Conservation (phyloP, 2,888 invertebrate genomes). For the Heliconius charithonia region DNA sequence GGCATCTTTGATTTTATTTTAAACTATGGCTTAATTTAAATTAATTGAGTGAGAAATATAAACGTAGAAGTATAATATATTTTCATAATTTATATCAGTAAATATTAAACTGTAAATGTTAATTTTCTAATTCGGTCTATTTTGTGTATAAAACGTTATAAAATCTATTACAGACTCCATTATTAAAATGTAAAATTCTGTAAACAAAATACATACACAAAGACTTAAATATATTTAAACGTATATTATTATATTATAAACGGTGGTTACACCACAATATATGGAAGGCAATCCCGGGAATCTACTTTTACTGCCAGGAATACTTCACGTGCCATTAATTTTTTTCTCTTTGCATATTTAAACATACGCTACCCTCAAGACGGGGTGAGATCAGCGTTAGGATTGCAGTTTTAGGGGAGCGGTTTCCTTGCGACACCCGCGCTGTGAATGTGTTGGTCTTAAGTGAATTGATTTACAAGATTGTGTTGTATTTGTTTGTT, state of each 20-base stretch:
- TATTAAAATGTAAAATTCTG: too few relatives aligned
- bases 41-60: too few relatives aligned
- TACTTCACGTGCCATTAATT: constrained; percentile 83
- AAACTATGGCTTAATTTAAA: too few relatives aligned
- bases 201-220: not conserved
- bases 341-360: constrained; percentile 83
- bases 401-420: constrained; percentile 73
- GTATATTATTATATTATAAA: constrained; percentile 24
- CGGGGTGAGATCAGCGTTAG: constrained; percentile 67
- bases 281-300: constrained; percentile 72
- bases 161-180: not conserved
- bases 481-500: constrained; percentile 12
- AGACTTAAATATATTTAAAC: constrained; percentile 25
- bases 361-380: constrained; percentile 80
- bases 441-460: constrained; percentile 56
- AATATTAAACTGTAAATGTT: not conserved
- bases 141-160: not conserved
- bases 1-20: too few relatives aligned
- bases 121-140: too few relatives aligned
- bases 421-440: constrained; percentile 53
- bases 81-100: too few relatives aligned
- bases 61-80: too few relatives aligned
- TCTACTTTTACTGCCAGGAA: constrained; percentile 65
- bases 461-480: constrained; percentile 38
- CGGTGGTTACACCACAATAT: constrained; percentile 63